A percentile compares a stretch with the other conserved stretches of the same genome.
Conservation (phyloP, 2,888 invertebrate genomes). For the Eristalis pertinax region DNA sequence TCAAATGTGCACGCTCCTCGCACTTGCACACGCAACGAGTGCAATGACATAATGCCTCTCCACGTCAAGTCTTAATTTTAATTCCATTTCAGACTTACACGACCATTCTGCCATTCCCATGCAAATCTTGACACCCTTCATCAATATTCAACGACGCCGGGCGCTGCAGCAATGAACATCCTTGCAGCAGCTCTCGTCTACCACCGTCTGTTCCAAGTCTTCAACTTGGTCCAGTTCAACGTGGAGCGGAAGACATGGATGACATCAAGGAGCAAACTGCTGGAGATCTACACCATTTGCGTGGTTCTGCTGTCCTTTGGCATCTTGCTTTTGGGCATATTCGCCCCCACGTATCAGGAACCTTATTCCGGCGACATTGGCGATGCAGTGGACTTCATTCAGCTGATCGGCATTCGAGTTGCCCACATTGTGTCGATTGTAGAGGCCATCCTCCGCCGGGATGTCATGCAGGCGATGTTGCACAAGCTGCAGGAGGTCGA, state of each 20-base stretch:
- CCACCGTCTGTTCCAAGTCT: conserved; percentile 74
- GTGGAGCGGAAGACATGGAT: conserved; percentile 70
- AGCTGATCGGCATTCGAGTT: conserved; percentile 77
- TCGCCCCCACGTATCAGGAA: conserved; percentile 61
- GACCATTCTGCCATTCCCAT: neutral
- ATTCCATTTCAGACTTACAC: conserved; percentile 14
- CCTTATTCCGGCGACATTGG: conserved; percentile 73
- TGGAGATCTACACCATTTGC: conserved; percentile 74
- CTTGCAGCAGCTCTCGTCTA: conserved; percentile 73
- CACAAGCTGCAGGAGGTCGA: conserved; percentile 77
- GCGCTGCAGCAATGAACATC: conserved; percentile 75
- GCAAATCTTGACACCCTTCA: neutral
- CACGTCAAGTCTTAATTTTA: neutral
- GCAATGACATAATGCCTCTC: neutral
- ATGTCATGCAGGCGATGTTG: conserved; percentile 73
- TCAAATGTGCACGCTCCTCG: neutral
- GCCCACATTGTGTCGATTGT: conserved; percentile 76
- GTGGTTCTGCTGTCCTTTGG: conserved; percentile 69
- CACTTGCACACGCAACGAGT: neutral
- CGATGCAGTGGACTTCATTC: conserved; percentile 77
- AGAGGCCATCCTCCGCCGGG: conserved; percentile 76
- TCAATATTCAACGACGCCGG: conserved; percentile 6
- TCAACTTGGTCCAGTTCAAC: conserved; percentile 74
- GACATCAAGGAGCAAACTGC: conserved; percentile 69
- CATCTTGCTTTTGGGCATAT: conserved; percentile 74